Percentiles rank a stretch among this genome's conserved stretches.
Conservation (phyloP, 2,888 invertebrate genomes). For the Adela reaumurella region DNA sequence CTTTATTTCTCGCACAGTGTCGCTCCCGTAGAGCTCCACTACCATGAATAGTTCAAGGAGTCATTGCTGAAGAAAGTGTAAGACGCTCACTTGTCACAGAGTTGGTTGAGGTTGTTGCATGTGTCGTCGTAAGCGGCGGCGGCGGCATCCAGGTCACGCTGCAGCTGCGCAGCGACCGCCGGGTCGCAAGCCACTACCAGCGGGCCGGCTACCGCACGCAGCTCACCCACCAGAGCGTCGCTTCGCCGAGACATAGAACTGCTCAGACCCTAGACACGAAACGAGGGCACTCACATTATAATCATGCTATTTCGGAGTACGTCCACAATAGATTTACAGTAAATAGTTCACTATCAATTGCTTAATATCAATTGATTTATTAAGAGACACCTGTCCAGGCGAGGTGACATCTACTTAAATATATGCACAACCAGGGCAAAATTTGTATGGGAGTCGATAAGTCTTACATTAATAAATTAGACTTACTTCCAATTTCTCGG, state of each 20-base stretch:
- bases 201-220: slow-evolving; percentile 68
- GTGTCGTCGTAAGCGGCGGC: slow-evolving; percentile 78
- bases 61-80: background rate
- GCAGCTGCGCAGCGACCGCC: slow-evolving; percentile 67
- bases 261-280: slow-evolving; percentile 72
- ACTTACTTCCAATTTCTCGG: slow-evolving; percentile 79
- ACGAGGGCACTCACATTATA: background rate
- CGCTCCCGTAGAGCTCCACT: too few species aligned
- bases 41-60: too few species aligned
- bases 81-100: slow-evolving; percentile 62
- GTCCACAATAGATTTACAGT: background rate
- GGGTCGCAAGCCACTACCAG: slow-evolving; percentile 67
- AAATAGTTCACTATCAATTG: background rate
- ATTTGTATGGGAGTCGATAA: too few species aligned
- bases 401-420: too few species aligned
- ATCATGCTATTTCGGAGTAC: slow-evolving; percentile 3
- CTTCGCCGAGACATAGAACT: slow-evolving; percentile 73
- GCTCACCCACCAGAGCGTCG: slow-evolving; percentile 69
- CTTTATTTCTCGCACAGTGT: too few species aligned
- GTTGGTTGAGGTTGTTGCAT: slow-evolving; percentile 69
- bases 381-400: too few species aligned
- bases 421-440: too few species aligned
- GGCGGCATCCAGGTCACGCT: slow-evolving; percentile 73
- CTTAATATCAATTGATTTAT: too few species aligned
- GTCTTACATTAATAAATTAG: too few species aligned